These are phyloP conservation scores for Latheticus oryzae DNA, from an alignment of 2,888 invertebrate species.

Conservation along the genomic window DNA sequence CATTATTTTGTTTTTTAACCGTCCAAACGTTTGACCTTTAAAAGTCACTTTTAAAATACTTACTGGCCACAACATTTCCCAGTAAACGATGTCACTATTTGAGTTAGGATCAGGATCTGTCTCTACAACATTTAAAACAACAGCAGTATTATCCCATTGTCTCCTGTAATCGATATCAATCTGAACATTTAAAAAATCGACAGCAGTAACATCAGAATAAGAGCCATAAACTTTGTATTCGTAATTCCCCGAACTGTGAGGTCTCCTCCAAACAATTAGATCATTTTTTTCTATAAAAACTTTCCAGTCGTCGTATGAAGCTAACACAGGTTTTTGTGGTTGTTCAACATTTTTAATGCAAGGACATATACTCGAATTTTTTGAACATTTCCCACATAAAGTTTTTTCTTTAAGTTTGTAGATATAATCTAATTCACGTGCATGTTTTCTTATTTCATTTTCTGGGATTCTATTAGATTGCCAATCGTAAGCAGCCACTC, in stretches of 20 bases:
- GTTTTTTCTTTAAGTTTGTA: conserved; percentile 68
- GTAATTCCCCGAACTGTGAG: conserved; percentile 76
- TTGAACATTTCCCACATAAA: conserved; percentile 60
- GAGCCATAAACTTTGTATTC: conserved; percentile 90
- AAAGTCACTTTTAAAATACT: too few relatives aligned
- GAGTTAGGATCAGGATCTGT: conserved; percentile 69
- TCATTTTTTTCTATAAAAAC: conserved; percentile 84
- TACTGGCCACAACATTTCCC: conserved; percentile 92
- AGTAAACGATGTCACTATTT: conserved; percentile 83
- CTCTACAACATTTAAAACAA: conserved; percentile 78
- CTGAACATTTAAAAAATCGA: conserved; percentile 85
- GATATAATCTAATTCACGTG: conserved; percentile 71
- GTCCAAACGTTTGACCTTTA: too few relatives aligned
- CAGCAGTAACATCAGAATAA: conserved; percentile 81
- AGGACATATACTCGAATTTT: conserved; percentile 34
- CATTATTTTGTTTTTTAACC: too few relatives aligned
- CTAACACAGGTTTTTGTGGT: conserved; percentile 37
- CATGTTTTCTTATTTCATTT: conserved; percentile 69
- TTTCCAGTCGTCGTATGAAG: conserved; percentile 73
- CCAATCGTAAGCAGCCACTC: conserved; percentile 72
- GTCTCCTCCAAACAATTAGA: conserved; percentile 84
- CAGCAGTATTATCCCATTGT: conserved; percentile 84
- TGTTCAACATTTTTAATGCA: conserved; percentile 44
- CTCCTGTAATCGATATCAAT: conserved; percentile 82
- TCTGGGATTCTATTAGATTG: conserved; percentile 70